Base-by-base conservation (phyloP, 2,888 invertebrate genomes). In the Phyllotreta cruciferae region DNA sequence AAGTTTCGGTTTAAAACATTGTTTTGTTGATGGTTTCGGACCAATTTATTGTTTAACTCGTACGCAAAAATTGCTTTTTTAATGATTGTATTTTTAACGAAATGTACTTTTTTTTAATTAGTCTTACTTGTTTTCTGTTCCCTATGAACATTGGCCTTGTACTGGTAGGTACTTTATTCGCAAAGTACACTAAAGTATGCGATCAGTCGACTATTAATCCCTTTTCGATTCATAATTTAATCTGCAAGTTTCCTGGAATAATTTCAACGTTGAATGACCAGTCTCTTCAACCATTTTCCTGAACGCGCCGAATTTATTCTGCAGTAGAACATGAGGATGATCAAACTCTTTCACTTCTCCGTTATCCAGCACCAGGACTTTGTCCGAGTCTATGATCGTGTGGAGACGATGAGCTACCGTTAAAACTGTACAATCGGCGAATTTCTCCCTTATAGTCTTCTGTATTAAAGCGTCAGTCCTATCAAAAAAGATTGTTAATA, bases 311-410 rank as follows among this genome's bases (percentile, higher is more conserved):
- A 79, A 80, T 38, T 81, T 71, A 62, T 83, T 83, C 78, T 86
- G 83, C 68, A 89, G 79, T 70, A 90, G 76, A 1, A 81, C 73
- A 78, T 88, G 83, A 0, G 93, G 93, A 70, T 88, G 86, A 67
- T 90, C 91, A 79, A 88, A 91, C 82, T 93, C 92, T 58, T 87
- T 85, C 75, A 88, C 84, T 55, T 79, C 82, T 0, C 94, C 94
- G 39, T 89, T 89, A 76, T 92, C 90, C 85, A 94, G 87, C n/a
- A 93, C 92, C 70, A 93, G 77, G 60, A 93, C 89, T 83, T 85
- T 70, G 11, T 49, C 49, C 10, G 49, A 49, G 36, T 49, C 49
- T 34, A 49, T 49, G 8, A 49, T 49, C n/a, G 49, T 49, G n/a
- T 49, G 34, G 10, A 49, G 36, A 8, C 49, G 34, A 35, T 49